Evolutionary conservation across 23 tunicate species (phyloP).

Genomic region (Halocynthia aurantium): DNA sequence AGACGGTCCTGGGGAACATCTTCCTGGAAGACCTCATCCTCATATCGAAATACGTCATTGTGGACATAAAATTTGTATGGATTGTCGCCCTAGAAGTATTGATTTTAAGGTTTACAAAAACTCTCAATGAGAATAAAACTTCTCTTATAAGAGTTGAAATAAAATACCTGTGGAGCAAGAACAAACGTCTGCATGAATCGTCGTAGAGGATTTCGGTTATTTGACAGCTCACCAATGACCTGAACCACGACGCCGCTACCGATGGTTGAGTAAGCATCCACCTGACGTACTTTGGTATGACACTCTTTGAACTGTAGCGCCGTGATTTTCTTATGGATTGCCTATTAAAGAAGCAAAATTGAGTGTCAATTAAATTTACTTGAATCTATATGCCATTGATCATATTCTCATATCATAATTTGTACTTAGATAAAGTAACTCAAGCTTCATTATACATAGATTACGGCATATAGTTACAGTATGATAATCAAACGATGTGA

Average conservation of each 20-base stretch:
- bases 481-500: too few relatives aligned
- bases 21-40: conserved; percentile 83
- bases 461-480: too few relatives aligned
- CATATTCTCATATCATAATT: too few relatives aligned
- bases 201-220: conserved; percentile 63
- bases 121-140: too few relatives aligned
- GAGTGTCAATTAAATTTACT: too few relatives aligned
- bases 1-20: conserved; percentile 21
- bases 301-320: conserved; percentile 66
- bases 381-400: too few relatives aligned
- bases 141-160: too few relatives aligned
- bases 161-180: conserved; percentile 83
- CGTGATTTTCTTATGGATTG: conserved; percentile 69
- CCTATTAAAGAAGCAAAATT: conserved; percentile 1
- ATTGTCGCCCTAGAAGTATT: conserved; percentile 54
- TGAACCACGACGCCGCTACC: conserved; percentile 92
- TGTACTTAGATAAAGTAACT: too few relatives aligned
- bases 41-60: conserved; percentile 95
- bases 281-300: conserved; percentile 87
- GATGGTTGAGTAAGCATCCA: conserved; percentile 86
- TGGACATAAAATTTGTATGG: conserved; percentile 90
- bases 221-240: conserved; percentile 94
- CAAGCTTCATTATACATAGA: too few relatives aligned
- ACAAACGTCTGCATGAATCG: conserved; percentile 99
- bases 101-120: too few relatives aligned